These are phyloP conservation scores for Torymus texanus DNA, from an alignment of 2,888 invertebrate species.

Conservation along the genomic window DNA sequence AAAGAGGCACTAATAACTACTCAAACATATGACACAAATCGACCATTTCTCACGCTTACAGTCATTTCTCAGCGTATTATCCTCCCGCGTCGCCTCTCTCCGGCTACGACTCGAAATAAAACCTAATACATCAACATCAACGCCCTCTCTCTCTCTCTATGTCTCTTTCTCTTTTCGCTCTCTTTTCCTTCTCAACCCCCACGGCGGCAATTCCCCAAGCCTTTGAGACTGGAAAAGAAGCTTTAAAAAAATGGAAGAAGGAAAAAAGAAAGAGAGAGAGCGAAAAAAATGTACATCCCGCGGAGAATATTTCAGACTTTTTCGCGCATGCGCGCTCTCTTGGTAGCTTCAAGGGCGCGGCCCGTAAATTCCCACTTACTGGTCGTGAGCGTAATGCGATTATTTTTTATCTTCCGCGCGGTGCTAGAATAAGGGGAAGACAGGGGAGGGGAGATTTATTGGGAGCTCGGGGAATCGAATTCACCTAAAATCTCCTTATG, in stretches of 20 bases:
- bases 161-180: neutral
- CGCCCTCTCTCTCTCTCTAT: neutral
- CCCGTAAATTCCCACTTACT: constrained; percentile 58
- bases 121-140: constrained; percentile 46
- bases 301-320: constrained; percentile 45
- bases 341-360: constrained; percentile 17
- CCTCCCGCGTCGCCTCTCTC: neutral
- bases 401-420: constrained; percentile 54
- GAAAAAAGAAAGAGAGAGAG: neutral
- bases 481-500: constrained; percentile 56
- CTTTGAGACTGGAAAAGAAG: neutral
- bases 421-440: constrained; percentile 19
- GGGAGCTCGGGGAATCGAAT: constrained; percentile 52
- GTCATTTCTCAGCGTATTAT: constrained; percentile 43
- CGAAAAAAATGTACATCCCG: constrained; percentile 29
- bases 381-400: constrained; percentile 56
- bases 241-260: neutral
- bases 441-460: constrained; percentile 50
- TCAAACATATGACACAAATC: constrained; percentile 36
- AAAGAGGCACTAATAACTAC: constrained; percentile 17
- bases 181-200: neutral
- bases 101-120: constrained; percentile 26
- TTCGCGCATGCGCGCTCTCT: neutral
- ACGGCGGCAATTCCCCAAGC: neutral
- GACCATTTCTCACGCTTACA: constrained; percentile 41